These are phyloP conservation scores for Galerucella nymphaeae DNA, from an alignment of 2,888 invertebrate species.

Conservation along the genomic window DNA sequence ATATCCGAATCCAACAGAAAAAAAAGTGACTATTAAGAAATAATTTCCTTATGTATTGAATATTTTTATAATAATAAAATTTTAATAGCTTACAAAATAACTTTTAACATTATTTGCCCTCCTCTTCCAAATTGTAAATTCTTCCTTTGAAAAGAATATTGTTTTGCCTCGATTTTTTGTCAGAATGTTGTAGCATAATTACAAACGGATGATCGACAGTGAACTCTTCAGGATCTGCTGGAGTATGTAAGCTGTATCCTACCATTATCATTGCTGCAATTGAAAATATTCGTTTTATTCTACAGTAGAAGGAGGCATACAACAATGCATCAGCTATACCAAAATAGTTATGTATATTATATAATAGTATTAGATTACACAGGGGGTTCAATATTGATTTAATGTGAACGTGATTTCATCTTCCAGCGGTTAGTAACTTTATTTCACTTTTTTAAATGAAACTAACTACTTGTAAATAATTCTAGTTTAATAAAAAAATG, in stretches of 20 bases:
- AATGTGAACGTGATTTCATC: too few relatives aligned
- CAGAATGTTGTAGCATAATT: conserved; percentile 19
- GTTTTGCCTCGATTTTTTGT: neutral
- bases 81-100: neutral
- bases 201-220: conserved; percentile 44
- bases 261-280: conserved; percentile 19
- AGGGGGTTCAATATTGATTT: too few relatives aligned
- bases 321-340: neutral
- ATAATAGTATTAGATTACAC: too few relatives aligned
- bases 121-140: neutral
- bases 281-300: conserved; percentile 5
- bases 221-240: conserved; percentile 27
- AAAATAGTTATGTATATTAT: neutral
- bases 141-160: neutral
- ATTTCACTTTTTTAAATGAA: too few relatives aligned
- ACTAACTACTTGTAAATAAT: too few relatives aligned
- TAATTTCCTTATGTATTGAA: neutral
- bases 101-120: neutral
- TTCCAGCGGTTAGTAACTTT: too few relatives aligned
- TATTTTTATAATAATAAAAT: neutral
- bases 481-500: too few relatives aligned
- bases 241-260: neutral
- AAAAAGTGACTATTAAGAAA: too few relatives aligned
- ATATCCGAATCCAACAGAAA: too few relatives aligned
- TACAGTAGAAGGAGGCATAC: neutral